Evolutionary conservation across 2,113 vertebrate genomes (phyloP).

Genomic region (Bubo scandiacus): DNA sequence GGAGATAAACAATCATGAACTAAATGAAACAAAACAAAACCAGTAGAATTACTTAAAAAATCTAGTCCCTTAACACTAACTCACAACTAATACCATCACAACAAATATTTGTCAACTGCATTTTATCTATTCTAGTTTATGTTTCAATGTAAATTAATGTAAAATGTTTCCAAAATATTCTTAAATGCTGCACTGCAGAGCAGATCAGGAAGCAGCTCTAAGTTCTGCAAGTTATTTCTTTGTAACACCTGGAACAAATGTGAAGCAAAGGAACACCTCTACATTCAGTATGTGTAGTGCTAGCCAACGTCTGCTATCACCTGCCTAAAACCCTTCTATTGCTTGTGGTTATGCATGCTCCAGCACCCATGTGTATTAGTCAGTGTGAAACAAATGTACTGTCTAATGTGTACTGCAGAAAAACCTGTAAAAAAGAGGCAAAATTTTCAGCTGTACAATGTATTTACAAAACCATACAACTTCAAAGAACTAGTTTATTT

Average conservation of each 20-base stretch:
- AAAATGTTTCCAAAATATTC: neutral
- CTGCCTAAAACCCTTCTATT: neutral
- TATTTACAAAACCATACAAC: slow-evolving; percentile 47
- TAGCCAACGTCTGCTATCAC: neutral
- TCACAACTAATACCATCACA: neutral
- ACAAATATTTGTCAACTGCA: neutral
- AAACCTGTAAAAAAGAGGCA: neutral
- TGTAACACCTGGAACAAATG: neutral
- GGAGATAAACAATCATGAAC: neutral
- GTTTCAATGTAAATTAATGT: neutral
- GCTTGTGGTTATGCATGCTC: neutral
- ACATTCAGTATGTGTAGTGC: too few species aligned
- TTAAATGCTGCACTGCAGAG: neutral
- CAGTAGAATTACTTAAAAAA: neutral
- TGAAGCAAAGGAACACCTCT: neutral
- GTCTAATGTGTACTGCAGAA: neutral
- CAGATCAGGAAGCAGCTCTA: neutral
- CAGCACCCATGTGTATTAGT: neutral
- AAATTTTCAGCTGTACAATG: neutral
- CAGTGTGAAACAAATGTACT: neutral
- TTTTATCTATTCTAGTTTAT: neutral
- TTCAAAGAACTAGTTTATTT: slow-evolving; percentile 63
- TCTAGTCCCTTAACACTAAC: neutral
- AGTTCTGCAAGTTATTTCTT: neutral
- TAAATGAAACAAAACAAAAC: neutral